A percentile compares a stretch with the other conserved stretches of the same genome.
phyloP scores from a whole-genome alignment of 1,140 invertebrate species.

The Penaeus indicus region DNA sequence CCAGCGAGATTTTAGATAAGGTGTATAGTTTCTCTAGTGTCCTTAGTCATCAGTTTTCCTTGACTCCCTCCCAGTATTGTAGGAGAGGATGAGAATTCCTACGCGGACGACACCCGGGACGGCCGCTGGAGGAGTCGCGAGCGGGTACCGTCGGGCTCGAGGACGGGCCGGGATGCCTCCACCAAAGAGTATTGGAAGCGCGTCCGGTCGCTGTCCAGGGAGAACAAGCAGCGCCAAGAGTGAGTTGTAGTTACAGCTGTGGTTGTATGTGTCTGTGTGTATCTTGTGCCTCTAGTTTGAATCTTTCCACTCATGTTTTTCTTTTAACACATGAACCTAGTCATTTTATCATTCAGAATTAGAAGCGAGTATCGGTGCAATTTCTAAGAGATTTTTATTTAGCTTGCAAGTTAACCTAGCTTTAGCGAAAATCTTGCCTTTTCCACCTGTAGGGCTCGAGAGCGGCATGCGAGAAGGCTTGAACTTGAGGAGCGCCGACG shows the following conservation, averaged over 20 bases:
- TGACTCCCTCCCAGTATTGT: no score
- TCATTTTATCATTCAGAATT: no score
- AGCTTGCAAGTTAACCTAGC: neutral
- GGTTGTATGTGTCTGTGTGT: no score
- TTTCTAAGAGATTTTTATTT: neutral
- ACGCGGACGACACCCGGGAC: neutral
- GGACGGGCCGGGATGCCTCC: slow-evolving; percentile 39
- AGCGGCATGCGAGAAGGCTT: slow-evolving; percentile 26
- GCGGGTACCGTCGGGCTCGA: neutral
- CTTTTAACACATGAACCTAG: no score
- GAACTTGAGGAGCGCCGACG: slow-evolving; percentile 56
- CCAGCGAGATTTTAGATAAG: no score
- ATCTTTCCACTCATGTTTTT: no score
- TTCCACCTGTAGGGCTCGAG: slow-evolving; percentile 27
- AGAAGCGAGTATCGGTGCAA: neutral
- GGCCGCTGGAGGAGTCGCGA: slow-evolving; percentile 1
- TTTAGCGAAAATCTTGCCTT: neutral
- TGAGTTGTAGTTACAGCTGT: slow-evolving; percentile 12
- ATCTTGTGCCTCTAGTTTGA: no score
- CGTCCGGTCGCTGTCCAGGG: slow-evolving; percentile 47
- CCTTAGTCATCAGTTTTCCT: no score
- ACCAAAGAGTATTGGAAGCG: slow-evolving; percentile 44
- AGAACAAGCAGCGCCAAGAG: slow-evolving; percentile 50
- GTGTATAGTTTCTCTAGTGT: no score
- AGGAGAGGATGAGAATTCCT: no score